phyloP scores from a whole-genome alignment of 1,140 invertebrate genomes.

The Dendrolimus kikuchii region DNA sequence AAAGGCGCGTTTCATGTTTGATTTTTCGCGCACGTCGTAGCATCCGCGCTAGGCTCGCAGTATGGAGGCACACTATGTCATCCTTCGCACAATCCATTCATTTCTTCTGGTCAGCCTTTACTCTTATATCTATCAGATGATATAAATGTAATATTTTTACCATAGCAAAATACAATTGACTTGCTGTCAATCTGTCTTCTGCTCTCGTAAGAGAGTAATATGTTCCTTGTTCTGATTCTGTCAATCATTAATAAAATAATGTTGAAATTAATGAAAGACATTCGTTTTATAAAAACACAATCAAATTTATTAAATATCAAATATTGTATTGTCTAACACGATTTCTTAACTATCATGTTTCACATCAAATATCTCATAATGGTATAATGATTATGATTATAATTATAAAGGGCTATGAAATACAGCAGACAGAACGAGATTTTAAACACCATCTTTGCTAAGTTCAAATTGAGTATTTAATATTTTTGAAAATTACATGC shows the following conservation, averaged over 20 bases:
- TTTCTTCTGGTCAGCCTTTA: no score
- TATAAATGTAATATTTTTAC: no score
- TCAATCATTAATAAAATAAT: neutral
- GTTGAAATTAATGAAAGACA: conserved; percentile 31
- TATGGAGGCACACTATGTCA: no score
- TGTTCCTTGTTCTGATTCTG: no score
- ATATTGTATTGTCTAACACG: conserved; percentile 72
- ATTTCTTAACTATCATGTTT: conserved; percentile 70
- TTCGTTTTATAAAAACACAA: conserved; percentile 59
- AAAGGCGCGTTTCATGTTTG: no score
- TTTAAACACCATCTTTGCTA: conserved; percentile 4
- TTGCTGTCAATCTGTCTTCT: no score
- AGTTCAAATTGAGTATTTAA: conserved; percentile 6
- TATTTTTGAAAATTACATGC: neutral
- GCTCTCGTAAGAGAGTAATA: no score
- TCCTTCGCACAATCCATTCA: no score
- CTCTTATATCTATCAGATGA: no score
- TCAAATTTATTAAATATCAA: conserved; percentile 73
- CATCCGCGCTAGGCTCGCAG: no score
- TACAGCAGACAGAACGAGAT: conserved; percentile 12
- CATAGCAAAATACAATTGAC: no score
- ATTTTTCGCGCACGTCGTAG: no score
- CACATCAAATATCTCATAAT: conserved; percentile 61
- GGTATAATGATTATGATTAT: conserved; percentile 55
- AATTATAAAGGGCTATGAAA: conserved; percentile 35